phyloP scores from a whole-genome alignment of 2,797 vertebrate genomes.

The Chloroceryle inda region DNA sequence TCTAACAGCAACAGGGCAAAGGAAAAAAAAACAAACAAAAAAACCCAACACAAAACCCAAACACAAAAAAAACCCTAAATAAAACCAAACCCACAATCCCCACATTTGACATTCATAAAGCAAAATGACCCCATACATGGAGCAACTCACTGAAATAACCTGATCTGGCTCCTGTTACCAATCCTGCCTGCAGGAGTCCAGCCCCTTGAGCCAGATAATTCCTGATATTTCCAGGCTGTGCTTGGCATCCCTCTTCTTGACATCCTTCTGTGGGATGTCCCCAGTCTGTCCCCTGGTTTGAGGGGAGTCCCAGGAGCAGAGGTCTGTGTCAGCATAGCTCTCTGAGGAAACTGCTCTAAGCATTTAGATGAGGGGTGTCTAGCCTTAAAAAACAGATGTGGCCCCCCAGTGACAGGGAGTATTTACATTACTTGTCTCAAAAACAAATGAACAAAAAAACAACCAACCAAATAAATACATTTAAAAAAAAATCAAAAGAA shows the following conservation, averaged over 20 bases:
- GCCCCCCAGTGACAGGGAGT: neutral
- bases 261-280: neutral
- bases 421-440: neutral
- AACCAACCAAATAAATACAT: neutral
- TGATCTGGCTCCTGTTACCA: neutral
- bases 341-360: neutral
- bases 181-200: neutral
- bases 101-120: neutral
- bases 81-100: no score
- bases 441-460: neutral
- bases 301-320: neutral
- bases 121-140: neutral
- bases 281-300: neutral
- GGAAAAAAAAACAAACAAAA: neutral
- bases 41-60: no score
- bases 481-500: fast-evolving
- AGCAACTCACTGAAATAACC: neutral
- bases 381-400: neutral
- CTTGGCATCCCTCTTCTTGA: neutral
- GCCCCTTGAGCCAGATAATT: neutral
- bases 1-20: neutral
- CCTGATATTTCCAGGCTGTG: neutral
- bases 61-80: no score
- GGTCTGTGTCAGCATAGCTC: neutral
- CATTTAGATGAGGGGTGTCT: neutral